Evolutionary conservation across 2,113 vertebrate genomes (phyloP).

Genomic region (Nanger granti): DNA sequence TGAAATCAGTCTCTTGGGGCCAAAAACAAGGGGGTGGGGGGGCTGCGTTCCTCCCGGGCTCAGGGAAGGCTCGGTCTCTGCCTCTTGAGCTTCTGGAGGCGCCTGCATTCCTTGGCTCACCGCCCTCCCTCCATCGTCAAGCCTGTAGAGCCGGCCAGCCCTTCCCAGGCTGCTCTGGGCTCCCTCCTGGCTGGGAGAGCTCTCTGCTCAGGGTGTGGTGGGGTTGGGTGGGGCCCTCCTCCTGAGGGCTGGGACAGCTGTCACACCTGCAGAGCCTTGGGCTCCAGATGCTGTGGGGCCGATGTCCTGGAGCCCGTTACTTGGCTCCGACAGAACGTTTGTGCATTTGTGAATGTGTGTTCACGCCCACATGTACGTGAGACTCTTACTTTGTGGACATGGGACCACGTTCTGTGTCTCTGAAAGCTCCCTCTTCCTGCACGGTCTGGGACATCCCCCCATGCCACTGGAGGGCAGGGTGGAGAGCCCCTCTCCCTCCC

Average conservation of each 20-base stretch:
- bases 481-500: too few species aligned
- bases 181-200: neutral
- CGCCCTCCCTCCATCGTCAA: neutral
- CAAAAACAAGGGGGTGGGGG: neutral
- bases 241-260: neutral
- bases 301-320: neutral
- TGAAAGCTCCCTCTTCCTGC: neutral
- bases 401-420: neutral
- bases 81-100: neutral
- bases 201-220: too few species aligned
- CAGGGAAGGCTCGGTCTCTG: neutral
- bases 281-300: fast-evolving
- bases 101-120: neutral
- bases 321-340: fast-evolving
- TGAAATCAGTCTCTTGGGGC: neutral
- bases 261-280: neutral
- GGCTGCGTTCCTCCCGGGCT: neutral
- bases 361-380: fast-evolving
- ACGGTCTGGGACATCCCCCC: neutral
- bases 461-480: fast-evolving
- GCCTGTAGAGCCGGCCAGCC: neutral
- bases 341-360: fast-evolving
- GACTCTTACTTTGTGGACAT: neutral
- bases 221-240: neutral
- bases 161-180: neutral